Evolutionary conservation across 2,113 vertebrate species (phyloP).

Genomic region (Scomber japonicus): DNA sequence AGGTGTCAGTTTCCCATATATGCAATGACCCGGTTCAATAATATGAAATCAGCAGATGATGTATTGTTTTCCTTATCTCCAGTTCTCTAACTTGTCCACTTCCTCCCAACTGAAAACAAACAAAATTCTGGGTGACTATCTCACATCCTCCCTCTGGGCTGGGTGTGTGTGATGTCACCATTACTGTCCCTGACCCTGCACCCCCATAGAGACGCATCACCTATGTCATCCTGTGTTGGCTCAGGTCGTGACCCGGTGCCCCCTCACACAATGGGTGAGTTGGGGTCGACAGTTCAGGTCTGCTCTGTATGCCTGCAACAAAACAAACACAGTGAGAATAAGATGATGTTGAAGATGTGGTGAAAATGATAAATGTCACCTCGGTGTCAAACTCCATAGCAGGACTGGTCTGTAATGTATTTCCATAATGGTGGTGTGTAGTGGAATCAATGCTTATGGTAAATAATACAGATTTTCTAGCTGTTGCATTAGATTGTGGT

Average conservation of each 20-base stretch:
- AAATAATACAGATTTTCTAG: not conserved
- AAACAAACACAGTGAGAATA: conserved; percentile 42
- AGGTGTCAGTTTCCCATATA: conserved; percentile 20
- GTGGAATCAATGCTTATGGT: not conserved
- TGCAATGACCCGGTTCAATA: conserved; percentile 30
- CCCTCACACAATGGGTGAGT: conserved; percentile 46
- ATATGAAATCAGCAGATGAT: conserved; percentile 49
- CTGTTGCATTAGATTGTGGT: not conserved
- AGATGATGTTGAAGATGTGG: conserved; percentile 9
- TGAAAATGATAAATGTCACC: conserved; percentile 25
- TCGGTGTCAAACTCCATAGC: conserved; percentile 6
- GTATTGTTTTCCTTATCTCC: conserved; percentile 66
- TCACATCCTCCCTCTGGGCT: conserved; percentile 54
- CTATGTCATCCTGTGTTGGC: conserved; percentile 40
- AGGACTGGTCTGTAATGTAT: not conserved
- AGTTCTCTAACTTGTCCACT: conserved; percentile 37
- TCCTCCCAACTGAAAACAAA: conserved; percentile 60
- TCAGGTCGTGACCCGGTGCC: not conserved
- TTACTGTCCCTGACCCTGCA: conserved; percentile 17
- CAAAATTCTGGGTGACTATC: conserved; percentile 37
- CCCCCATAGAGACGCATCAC: conserved; percentile 27
- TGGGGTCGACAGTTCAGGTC: conserved; percentile 33
- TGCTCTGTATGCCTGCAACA: conserved; percentile 2
- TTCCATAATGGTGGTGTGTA: not conserved
- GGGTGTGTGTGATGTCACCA: conserved; percentile 38